A percentile compares a stretch with the other conserved stretches of the same genome.
Conservation (phyloP, 2,888 invertebrate genomes). For the Pollenia labialis region DNA sequence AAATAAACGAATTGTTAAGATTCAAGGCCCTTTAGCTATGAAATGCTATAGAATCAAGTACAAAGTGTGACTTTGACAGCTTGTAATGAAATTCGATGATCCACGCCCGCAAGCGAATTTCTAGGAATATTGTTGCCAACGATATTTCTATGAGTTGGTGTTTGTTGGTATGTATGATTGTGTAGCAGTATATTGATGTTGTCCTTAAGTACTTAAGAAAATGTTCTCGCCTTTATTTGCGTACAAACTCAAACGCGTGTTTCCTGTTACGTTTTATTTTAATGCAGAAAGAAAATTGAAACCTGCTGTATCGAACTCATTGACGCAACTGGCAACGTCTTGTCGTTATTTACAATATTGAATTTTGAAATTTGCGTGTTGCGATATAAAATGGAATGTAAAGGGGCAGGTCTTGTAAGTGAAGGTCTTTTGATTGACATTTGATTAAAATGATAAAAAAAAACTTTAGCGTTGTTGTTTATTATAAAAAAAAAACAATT, state of each 20-base stretch:
- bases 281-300: not conserved
- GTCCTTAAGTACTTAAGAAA: slow-evolving; percentile 46
- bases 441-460: slow-evolving; percentile 56
- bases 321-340: slow-evolving; percentile 31
- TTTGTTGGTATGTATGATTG: slow-evolving; percentile 8
- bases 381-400: slow-evolving; percentile 41
- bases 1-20: slow-evolving; percentile 52
- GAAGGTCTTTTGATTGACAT: slow-evolving; percentile 65
- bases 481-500: not conserved
- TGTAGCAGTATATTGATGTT: slow-evolving; percentile 23
- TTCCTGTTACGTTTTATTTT: slow-evolving; percentile 43
- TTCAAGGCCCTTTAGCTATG: slow-evolving; percentile 57
- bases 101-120: slow-evolving; percentile 65
- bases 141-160: slow-evolving; percentile 32
- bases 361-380: slow-evolving; percentile 53
- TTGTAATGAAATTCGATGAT: slow-evolving; percentile 75
- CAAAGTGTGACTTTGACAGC: slow-evolving; percentile 74
- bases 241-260: slow-evolving; percentile 45
- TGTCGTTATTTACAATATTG: slow-evolving; percentile 38
- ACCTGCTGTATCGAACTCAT: not conserved
- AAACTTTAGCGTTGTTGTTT: slow-evolving; percentile 45
- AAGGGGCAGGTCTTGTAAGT: slow-evolving; percentile 43
- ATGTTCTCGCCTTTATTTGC: slow-evolving; percentile 51
- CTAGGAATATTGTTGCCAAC: slow-evolving; percentile 59
- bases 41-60: slow-evolving; percentile 49